Percentiles rank a stretch among this genome's conserved stretches.
phyloP scores from a whole-genome alignment of 37 sponge, comb jelly and placozoan genomes.

The Spongilla lacustris region DNA sequence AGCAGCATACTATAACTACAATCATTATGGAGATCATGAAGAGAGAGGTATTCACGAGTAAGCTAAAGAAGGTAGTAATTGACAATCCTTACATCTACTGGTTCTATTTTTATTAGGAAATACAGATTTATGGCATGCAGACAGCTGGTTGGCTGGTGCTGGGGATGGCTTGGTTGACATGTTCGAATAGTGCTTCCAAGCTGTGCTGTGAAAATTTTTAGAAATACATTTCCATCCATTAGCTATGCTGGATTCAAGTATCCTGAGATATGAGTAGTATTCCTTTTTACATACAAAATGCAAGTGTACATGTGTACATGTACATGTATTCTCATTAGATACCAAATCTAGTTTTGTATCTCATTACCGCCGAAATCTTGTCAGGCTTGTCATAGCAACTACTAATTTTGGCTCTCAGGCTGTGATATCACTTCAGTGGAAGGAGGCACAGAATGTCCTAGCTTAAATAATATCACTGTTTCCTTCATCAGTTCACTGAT shows the following conservation, averaged over 20 bases:
- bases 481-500: constrained; percentile 23
- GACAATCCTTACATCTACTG: too few relatives aligned
- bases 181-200: not conserved
- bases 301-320: not conserved
- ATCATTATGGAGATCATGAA: too few relatives aligned
- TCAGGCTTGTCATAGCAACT: constrained; percentile 24
- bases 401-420: constrained; percentile 6
- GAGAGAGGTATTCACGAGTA: too few relatives aligned
- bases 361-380: constrained; percentile 7
- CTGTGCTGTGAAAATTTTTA: not conserved
- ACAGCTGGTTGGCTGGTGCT: constrained; percentile 29
- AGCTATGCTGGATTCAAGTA: constrained; percentile 39
- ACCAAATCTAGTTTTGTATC: not conserved
- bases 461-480: not conserved
- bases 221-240: constrained; percentile 7
- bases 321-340: not conserved
- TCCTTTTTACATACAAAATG: constrained; percentile 2
- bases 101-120: too few relatives aligned
- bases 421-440: not conserved
- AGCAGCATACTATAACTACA: too few relatives aligned
- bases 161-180: constrained; percentile 30
- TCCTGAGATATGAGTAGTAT: constrained; percentile 2
- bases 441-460: not conserved
- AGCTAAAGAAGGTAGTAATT: too few relatives aligned
- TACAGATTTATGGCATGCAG: constrained; percentile 18